Evolutionary conservation across 2,113 vertebrate species (phyloP).

Genomic region (pig (Sus scrofa)): DNA sequence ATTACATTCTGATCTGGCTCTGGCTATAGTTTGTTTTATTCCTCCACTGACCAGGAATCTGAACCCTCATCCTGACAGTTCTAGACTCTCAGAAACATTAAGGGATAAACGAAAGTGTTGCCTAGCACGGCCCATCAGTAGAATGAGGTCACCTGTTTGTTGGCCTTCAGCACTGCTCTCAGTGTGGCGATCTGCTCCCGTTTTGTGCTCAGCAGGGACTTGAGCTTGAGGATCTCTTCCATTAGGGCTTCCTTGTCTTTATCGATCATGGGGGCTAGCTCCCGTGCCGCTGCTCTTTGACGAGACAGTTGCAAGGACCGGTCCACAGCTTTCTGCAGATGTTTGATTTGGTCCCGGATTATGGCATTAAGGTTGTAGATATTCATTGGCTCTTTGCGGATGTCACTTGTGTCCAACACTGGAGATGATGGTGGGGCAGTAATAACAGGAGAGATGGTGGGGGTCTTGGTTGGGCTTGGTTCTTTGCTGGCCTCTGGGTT

Average conservation of each 20-base stretch:
- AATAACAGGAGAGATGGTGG: slow-evolving; percentile 90
- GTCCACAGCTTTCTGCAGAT: slow-evolving; percentile 98
- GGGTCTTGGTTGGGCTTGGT: slow-evolving; percentile 91
- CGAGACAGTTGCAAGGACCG: slow-evolving; percentile 96
- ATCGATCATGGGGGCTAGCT: slow-evolving; percentile 95
- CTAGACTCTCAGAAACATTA: background rate
- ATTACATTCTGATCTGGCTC: background rate
- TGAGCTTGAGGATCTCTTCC: slow-evolving; percentile 98
- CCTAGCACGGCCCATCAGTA: background rate
- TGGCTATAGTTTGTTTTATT: background rate
- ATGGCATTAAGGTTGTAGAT: slow-evolving; percentile 99
- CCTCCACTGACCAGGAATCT: background rate
- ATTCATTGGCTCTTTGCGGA: slow-evolving; percentile 98
- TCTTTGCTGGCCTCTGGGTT: slow-evolving; percentile 86
- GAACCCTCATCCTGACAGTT: background rate
- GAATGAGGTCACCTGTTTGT: slow-evolving; percentile 94
- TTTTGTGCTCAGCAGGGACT: slow-evolving; percentile 98
- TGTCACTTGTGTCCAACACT: slow-evolving; percentile 92
- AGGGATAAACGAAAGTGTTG: background rate
- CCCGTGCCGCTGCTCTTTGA: slow-evolving; percentile 95
- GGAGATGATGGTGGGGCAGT: slow-evolving; percentile 93
- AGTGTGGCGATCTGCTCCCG: slow-evolving; percentile 98
- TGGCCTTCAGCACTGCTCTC: slow-evolving; percentile 97
- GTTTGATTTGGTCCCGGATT: slow-evolving; percentile 98
- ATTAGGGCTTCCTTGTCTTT: slow-evolving; percentile 98